A percentile compares a stretch with the other conserved stretches of the same genome.
Evolutionary conservation across 2,113 vertebrate genomes (phyloP).

Genomic region (Anhinga rufa): DNA sequence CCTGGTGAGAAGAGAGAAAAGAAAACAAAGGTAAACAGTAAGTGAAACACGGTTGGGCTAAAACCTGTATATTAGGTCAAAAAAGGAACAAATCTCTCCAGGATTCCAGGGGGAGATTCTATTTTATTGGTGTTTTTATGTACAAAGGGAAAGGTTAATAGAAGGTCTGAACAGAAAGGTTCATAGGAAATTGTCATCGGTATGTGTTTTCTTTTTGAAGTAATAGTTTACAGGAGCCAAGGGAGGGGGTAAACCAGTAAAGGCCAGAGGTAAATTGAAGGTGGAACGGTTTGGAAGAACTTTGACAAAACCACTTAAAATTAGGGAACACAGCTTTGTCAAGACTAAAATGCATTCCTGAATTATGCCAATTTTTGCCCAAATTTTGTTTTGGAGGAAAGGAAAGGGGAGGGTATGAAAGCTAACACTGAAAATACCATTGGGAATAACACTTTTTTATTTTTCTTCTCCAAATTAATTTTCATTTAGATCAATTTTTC

Average conservation of each 20-base stretch:
- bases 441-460: neutral
- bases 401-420: neutral
- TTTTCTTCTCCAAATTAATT: neutral
- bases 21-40: neutral
- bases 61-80: conserved; percentile 19
- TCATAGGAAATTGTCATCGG: conserved; percentile 50
- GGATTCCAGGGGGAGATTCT: conserved; percentile 7
- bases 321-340: neutral
- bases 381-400: neutral
- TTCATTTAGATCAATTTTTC: neutral
- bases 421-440: neutral
- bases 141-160: conserved; percentile 61
- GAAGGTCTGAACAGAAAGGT: conserved; percentile 35
- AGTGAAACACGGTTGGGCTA: neutral
- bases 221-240: conserved; percentile 28
- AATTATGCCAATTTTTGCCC: neutral
- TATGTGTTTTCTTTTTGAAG: conserved; percentile 47
- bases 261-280: conserved; percentile 38
- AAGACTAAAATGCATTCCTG: neutral
- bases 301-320: neutral
- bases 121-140: conserved; percentile 49
- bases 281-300: neutral
- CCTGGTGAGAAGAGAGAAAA: neutral
- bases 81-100: conserved; percentile 40
- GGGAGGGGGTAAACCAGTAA: conserved; percentile 18